Conservation (phyloP, 1,140 invertebrate genomes). For the Drosophila subobscura region DNA sequence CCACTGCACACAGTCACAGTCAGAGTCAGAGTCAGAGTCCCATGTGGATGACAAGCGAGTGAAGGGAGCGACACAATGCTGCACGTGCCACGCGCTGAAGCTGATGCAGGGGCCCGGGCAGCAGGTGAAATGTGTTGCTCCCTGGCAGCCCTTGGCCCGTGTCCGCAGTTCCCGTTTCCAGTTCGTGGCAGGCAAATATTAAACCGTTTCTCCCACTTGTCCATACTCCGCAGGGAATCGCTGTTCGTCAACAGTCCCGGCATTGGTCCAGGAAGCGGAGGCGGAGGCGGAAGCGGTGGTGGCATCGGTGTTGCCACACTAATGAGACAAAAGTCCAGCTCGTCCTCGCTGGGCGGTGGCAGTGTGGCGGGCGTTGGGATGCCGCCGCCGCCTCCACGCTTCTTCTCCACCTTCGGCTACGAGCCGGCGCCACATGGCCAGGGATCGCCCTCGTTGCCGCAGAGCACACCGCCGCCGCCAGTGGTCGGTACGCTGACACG, state of each 20-base stretch:
- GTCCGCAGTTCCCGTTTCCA: not conserved
- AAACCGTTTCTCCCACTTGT: constrained; percentile 35
- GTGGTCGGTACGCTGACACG: constrained; percentile 54
- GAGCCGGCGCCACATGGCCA: constrained; percentile 50
- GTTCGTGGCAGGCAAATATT: constrained; percentile 63
- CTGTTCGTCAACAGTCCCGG: constrained; percentile 78
- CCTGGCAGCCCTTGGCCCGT: too few species aligned
- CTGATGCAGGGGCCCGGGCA: too few species aligned
- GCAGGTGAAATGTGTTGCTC: too few species aligned
- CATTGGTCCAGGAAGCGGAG: constrained; percentile 19
- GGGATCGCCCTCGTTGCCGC: constrained; percentile 29
- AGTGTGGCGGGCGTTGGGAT: constrained; percentile 36
- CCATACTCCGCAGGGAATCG: constrained; percentile 66
- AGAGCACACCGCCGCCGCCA: constrained; percentile 49
- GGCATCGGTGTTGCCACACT: constrained; percentile 58
- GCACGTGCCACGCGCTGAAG: too few species aligned
- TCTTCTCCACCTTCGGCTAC: constrained; percentile 83
- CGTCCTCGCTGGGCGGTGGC: constrained; percentile 55
- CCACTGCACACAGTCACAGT: constrained; percentile 19
- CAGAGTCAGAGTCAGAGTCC: constrained; percentile 6
- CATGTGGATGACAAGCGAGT: constrained; percentile 10
- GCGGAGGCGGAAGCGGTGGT: constrained; percentile 4
- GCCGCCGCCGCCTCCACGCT: constrained; percentile 65
- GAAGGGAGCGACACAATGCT: too few species aligned
- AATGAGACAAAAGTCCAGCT: constrained; percentile 79